Percentiles rank a stretch among this genome's conserved stretches.
Evolutionary conservation across 2,888 invertebrate genomes (phyloP).

Genomic region (Cantharis rufa): DNA sequence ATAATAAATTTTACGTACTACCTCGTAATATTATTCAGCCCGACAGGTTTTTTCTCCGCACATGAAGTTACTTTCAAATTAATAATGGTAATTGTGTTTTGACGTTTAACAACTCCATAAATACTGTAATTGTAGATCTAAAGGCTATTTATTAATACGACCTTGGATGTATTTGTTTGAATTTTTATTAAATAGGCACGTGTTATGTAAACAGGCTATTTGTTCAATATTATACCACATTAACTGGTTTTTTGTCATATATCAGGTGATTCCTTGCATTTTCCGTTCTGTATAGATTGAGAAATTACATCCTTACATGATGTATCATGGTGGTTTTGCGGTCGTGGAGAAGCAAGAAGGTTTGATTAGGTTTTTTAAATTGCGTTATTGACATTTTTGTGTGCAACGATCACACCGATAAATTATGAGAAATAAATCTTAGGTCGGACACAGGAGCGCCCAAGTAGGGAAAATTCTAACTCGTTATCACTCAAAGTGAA

Average conservation of each 20-base stretch:
- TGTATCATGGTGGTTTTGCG: not conserved
- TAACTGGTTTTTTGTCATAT: not conserved
- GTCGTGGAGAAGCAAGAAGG: not conserved
- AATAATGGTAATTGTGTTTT: not conserved
- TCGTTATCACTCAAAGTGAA: not conserved
- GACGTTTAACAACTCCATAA: not conserved
- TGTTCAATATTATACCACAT: not conserved
- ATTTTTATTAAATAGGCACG: not conserved
- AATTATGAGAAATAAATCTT: not conserved
- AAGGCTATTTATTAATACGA: not conserved
- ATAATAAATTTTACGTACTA: not conserved
- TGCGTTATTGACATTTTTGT: not conserved
- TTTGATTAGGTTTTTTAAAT: not conserved
- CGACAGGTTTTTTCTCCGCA: not conserved
- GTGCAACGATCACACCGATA: not conserved
- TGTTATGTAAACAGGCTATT: not conserved
- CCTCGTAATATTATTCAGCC: not conserved
- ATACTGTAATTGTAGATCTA: not conserved
- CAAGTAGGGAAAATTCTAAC: not conserved
- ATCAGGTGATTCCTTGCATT: not conserved
- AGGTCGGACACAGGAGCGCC: not conserved
- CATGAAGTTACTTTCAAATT: not conserved
- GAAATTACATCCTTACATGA: not conserved
- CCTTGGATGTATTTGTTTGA: not conserved
- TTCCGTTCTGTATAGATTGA: not conserved